Percentiles rank a stretch among this genome's conserved stretches.
phyloP scores from a whole-genome alignment of 2,888 invertebrate genomes.

The Catocala sponsa region DNA sequence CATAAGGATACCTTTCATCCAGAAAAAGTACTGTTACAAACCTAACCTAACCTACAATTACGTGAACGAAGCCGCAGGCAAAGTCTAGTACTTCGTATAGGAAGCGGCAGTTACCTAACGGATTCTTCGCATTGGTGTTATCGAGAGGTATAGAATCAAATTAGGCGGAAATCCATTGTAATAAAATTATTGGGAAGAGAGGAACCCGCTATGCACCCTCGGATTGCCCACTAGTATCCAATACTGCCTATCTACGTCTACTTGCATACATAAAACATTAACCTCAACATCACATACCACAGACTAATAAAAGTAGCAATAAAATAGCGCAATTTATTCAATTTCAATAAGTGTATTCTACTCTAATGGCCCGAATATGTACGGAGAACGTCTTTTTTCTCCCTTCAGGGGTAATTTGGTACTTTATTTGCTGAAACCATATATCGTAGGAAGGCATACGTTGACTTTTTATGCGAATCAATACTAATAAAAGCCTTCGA shows the following conservation, averaged over 20 bases:
- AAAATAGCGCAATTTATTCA: conserved; percentile 10
- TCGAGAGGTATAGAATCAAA: too few relatives aligned
- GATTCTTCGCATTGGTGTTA: too few relatives aligned
- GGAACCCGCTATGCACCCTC: too few relatives aligned
- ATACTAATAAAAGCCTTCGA: conserved; percentile 41
- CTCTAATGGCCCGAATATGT: conserved; percentile 22
- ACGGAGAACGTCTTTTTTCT: conserved; percentile 17
- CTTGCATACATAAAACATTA: neutral
- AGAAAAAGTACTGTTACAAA: too few relatives aligned
- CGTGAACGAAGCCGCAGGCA: too few relatives aligned
- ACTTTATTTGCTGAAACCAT: conserved; percentile 26
- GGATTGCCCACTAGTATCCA: too few relatives aligned
- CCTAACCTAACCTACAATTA: too few relatives aligned
- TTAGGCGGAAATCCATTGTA: too few relatives aligned
- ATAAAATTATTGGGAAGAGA: too few relatives aligned
- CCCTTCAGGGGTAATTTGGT: conserved; percentile 5
- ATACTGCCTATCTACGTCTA: neutral
- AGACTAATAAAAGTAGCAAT: conserved; percentile 3
- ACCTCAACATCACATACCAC: neutral
- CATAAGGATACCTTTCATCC: too few relatives aligned
- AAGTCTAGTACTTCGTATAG: too few relatives aligned
- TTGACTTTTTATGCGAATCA: conserved; percentile 42
- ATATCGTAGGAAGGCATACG: conserved; percentile 16
- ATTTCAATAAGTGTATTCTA: conserved; percentile 24
- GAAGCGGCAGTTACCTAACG: too few relatives aligned